These are phyloP conservation scores for Triplophysa yarkandensis DNA, from an alignment of 2,797 vertebrate species.

Conservation along the genomic window DNA sequence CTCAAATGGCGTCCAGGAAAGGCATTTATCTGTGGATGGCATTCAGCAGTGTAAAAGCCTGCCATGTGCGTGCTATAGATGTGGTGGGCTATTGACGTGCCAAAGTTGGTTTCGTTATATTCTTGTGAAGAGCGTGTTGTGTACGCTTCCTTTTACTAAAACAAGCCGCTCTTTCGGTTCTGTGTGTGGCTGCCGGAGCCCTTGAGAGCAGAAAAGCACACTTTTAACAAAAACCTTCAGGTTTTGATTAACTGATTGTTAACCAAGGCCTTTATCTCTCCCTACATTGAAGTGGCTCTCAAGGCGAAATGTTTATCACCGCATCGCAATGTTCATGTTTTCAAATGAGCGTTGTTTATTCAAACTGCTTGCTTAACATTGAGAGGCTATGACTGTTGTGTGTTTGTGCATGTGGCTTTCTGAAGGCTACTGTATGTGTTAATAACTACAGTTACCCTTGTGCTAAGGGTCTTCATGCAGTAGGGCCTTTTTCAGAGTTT, in stretches of 20 bases:
- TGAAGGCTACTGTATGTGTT: neutral
- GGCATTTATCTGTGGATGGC: conserved; percentile 39
- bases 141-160: conserved; percentile 4
- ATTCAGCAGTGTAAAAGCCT: conserved; percentile 22
- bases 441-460: conserved; percentile 28
- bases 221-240: conserved; percentile 39
- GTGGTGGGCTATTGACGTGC: conserved; percentile 23
- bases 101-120: conserved; percentile 10
- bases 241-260: conserved; percentile 47
- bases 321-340: conserved; percentile 25
- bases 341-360: conserved; percentile 31
- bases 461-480: neutral
- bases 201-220: conserved; percentile 33
- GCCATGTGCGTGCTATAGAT: conserved; percentile 19
- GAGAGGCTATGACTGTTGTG: conserved; percentile 8
- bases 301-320: conserved; percentile 41
- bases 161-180: conserved; percentile 23
- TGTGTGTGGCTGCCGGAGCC: conserved; percentile 11
- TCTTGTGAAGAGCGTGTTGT: neutral
- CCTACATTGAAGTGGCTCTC: conserved; percentile 48
- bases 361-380: conserved; percentile 22
- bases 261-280: conserved; percentile 43
- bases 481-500: neutral
- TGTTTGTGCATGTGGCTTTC: conserved; percentile 6
- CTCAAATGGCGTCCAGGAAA: conserved; percentile 20